Evolutionary conservation across 1,140 invertebrate genomes (phyloP).

Genomic region (Lepidurus couesii): DNA sequence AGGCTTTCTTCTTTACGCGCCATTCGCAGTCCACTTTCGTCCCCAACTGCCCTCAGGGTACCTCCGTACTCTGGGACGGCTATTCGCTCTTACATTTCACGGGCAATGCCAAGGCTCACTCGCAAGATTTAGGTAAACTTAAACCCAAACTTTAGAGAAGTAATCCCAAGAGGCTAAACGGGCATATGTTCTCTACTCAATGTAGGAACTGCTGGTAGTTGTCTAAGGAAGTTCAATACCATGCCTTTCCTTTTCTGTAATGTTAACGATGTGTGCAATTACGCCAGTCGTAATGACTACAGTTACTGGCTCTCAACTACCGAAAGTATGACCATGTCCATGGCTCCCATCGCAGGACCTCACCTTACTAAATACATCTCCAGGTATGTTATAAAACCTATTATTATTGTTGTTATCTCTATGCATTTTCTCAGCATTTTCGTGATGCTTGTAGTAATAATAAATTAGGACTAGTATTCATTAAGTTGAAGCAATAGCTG

Average conservation of each 20-base stretch:
- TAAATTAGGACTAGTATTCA: no score
- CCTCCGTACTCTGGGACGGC: constrained; percentile 84
- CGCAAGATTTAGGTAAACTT: constrained; percentile 82
- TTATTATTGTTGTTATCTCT: no score
- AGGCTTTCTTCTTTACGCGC: constrained; percentile 78
- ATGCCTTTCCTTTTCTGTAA: constrained; percentile 95
- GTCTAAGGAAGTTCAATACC: constrained; percentile 76
- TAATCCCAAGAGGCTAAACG: no score
- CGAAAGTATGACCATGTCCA: constrained; percentile 85
- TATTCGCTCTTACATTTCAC: constrained; percentile 92
- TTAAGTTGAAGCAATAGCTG: no score
- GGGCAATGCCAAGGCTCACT: constrained; percentile 81
- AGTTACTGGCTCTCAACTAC: constrained; percentile 89
- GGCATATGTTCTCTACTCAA: no score
- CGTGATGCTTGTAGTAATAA: no score
- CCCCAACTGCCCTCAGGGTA: constrained; percentile 78
- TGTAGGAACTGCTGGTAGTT: constrained; percentile 65
- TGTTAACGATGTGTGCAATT: constrained; percentile 81
- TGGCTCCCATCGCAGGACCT: constrained; percentile 72
- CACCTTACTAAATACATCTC: constrained; percentile 82
- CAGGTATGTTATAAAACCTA: constrained; percentile 49
- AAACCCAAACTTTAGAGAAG: no score
- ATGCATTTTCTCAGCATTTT: no score
- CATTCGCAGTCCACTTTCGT: constrained; percentile 85
- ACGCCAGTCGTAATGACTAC: constrained; percentile 84